Conservation (phyloP, 2,113 vertebrate genomes). For the Oncorhynchus keta region DNA sequence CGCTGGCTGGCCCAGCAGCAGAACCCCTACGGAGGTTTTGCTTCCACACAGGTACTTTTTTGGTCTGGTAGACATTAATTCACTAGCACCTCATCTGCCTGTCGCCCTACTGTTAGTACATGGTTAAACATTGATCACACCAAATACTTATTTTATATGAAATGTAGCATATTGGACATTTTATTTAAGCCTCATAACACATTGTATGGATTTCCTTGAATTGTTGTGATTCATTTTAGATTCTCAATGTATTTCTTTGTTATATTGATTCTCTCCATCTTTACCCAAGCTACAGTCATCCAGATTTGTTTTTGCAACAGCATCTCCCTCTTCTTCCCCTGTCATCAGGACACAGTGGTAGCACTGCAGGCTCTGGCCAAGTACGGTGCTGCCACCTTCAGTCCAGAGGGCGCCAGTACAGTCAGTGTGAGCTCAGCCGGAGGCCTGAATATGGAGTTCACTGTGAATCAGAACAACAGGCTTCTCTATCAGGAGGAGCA, state of each 20-base stretch:
- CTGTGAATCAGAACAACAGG: slow-evolving; percentile 72
- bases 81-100: background rate
- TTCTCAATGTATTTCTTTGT: too few relatives aligned
- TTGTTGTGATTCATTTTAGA: too few relatives aligned
- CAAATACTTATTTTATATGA: too few relatives aligned
- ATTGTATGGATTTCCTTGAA: too few relatives aligned
- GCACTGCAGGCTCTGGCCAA: slow-evolving; percentile 85
- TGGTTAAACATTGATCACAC: too few relatives aligned
- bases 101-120: too few relatives aligned
- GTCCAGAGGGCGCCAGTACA: slow-evolving; percentile 28
- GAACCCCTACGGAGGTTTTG: slow-evolving; percentile 83
- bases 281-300: too few relatives aligned
- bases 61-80: too few relatives aligned
- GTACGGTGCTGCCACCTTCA: slow-evolving; percentile 73
- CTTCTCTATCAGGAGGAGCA: slow-evolving; percentile 78
- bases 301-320: too few relatives aligned
- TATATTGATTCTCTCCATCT: too few relatives aligned
- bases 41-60: slow-evolving; percentile 80
- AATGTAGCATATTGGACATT: too few relatives aligned
- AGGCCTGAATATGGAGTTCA: slow-evolving; percentile 70
- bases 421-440: slow-evolving; percentile 70
- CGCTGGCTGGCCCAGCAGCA: slow-evolving; percentile 80
- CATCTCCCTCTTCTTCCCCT: background rate
- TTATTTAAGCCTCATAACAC: too few relatives aligned
- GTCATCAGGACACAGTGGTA: slow-evolving; percentile 82